These are phyloP conservation scores for Lasioglossum malachurum DNA, from an alignment of 2,888 invertebrate species.

Conservation along the genomic window DNA sequence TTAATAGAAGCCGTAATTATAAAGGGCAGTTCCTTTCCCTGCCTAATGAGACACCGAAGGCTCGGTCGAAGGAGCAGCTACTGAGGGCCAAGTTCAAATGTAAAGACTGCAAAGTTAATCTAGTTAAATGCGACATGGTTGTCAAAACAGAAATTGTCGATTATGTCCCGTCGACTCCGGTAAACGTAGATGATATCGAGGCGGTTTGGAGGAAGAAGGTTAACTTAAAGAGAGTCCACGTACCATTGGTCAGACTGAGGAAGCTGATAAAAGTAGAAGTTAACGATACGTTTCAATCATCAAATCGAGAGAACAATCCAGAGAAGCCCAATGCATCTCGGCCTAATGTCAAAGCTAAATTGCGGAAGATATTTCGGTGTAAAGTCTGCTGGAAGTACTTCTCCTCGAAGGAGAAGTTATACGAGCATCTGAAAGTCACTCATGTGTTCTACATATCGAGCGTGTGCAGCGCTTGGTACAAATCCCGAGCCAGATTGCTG, in stretches of 20 bases:
- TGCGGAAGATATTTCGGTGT: constrained; percentile 25
- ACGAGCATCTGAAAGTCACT: constrained; percentile 34
- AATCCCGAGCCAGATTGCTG: constrained; percentile 41
- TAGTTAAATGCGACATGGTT: constrained; percentile 46
- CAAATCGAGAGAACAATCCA: background rate
- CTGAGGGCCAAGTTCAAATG: background rate
- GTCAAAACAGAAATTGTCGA: background rate
- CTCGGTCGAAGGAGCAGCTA: background rate
- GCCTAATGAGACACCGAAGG: background rate
- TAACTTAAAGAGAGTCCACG: background rate
- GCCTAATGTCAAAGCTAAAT: background rate
- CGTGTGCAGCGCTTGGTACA: constrained; percentile 64
- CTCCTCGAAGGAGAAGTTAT: constrained; percentile 13
- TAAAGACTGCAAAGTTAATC: constrained; percentile 39
- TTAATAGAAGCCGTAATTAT: background rate
- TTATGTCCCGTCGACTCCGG: background rate
- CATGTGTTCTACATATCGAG: constrained; percentile 68
- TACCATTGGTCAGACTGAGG: background rate
- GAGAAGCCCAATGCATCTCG: rapidly evolving
- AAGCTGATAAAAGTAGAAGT: background rate
- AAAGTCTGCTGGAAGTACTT: constrained; percentile 49
- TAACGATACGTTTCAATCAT: background rate
- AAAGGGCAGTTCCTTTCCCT: rapidly evolving
- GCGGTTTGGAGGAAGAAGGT: background rate
- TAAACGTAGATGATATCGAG: no score